Evolutionary conservation across 2,797 vertebrate genomes (phyloP).

Genomic region (Simalia tracyae): DNA sequence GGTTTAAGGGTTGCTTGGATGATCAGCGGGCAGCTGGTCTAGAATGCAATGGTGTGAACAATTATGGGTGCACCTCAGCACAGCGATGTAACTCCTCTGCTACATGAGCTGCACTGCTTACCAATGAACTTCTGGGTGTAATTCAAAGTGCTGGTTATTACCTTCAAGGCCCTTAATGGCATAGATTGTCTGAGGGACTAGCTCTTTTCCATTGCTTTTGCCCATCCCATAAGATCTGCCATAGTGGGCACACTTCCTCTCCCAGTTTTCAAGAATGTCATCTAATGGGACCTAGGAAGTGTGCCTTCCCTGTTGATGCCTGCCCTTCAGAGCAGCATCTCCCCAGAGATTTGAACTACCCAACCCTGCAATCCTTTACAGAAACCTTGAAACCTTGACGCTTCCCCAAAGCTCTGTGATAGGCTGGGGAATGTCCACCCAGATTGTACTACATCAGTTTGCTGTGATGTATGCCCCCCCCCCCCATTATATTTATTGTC

Average conservation of each 20-base stretch:
- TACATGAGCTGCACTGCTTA: not conserved
- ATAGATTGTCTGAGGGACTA: not conserved
- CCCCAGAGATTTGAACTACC: not conserved
- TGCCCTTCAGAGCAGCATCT: not conserved
- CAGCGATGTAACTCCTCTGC: not conserved
- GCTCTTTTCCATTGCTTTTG: not conserved
- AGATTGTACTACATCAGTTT: not conserved
- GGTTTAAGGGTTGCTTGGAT: not conserved
- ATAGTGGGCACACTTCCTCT: not conserved
- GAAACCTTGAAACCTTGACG: not conserved
- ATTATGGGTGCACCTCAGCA: not conserved
- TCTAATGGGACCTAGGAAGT: not conserved
- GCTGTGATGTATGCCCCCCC: not conserved
- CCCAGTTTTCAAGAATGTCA: not conserved
- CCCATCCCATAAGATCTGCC: not conserved
- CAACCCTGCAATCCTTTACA: not conserved
- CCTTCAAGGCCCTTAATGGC: not conserved
- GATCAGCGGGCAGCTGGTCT: not conserved
- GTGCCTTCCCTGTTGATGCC: not conserved
- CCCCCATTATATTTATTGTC: not conserved
- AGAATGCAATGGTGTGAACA: not conserved
- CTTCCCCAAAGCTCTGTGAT: not conserved
- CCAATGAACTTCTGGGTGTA: not conserved
- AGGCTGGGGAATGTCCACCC: not conserved
- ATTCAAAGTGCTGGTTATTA: not conserved